Base-by-base conservation (phyloP, 2,113 vertebrate genomes). In the Ptilonorhynchus violaceus region DNA sequence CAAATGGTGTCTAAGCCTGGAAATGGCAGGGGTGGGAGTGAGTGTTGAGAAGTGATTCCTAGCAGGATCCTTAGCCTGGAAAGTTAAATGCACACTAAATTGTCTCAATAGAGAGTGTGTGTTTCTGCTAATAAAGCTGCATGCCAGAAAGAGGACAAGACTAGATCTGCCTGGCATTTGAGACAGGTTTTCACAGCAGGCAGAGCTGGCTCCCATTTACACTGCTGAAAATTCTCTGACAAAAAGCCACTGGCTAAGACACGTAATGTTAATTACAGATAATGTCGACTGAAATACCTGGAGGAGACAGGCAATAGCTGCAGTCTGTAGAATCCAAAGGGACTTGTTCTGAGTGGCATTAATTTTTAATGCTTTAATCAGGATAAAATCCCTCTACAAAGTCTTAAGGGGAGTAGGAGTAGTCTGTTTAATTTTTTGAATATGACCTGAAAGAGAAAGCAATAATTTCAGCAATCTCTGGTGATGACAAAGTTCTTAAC, bases 301-400 rank as follows among this genome's bases (percentile, higher is more conserved):
- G 49, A 95, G 94, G 84, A 95, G 89, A 81, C 49, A 72, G 66
- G 69, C 76, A 73, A 14, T 75, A 91, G 73, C 68, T 95, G 69
- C 41, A 78, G 66, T 28, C 85, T 94, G 87, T 72, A 73, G 69
- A 62, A 87, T 94, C 91, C 50, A 89, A 81, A 69, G 93, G 91
- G 91, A 92, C 60, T 75, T 91, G 62, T 91, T 89, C 80, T 91
- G 77, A 91, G 37, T 79, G 58, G 80, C 69, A 94, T 96, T 95
- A 92, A 96, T 96, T 88, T 96, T 97, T 97, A 95, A 96, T 6
- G 5, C 56, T 95, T 92, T 92, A 96, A 95, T 97, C 91, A 85
- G 89, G 80, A 68, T 82, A 91, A 96, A 95, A 94, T 95, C 73
- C 94, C 80, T 85, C 64, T 78, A 46, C 73, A 14, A 46, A 89